Evolutionary conservation across 2,797 vertebrate genomes (phyloP), one percentile per base, ranked within the genome.

Genomic region (Potorous gilbertii): DNA sequence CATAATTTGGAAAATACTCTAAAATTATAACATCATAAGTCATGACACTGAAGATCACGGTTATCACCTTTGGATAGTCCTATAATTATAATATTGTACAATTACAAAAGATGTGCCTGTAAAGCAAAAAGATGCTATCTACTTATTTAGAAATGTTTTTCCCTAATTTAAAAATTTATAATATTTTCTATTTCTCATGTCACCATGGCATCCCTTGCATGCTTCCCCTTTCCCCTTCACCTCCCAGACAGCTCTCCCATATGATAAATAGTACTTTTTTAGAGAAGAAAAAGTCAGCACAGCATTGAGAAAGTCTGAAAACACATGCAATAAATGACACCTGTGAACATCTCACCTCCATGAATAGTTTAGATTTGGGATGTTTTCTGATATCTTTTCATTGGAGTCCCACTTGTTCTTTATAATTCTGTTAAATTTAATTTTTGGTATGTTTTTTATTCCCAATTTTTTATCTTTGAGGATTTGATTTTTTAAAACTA

Each of bases 1-100:
- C 55, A 93, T 13, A 40, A 91, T 66, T 54, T 89, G 93, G 92
- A 96, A 97, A 97, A 93, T 91, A 94, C 93, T 96, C 31, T 16
- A n/a, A 66, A 66, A 66, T 66, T 66, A 66, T n/a, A 66, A 66
- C 6, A 4, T 27, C 4, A 34, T n/a, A 66, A n/a, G 31, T 66
- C 21, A 66, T 14, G 29, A 62, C 4, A 1, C n/a, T 66, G 3
- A 66, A n/a, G 62, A 66, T 66, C 13, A 14, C 6, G n/a, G 62
- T n/a, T 12, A 66, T 34, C 34, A 16, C 62, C 34, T 66, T 66
- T 66, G 62, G 13, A 66, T 14, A n/a, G 62, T n/a, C 34, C 62
- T n/a, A n/a, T 14, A 66, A n/a, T 5, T 14, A 66, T n/a, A 5
- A 66, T 66, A 66, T 13, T 59, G 29, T 14, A n/a, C 31, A 66